phyloP scores from a whole-genome alignment of 2,888 invertebrate genomes.

The Drosophila tripunctata region DNA sequence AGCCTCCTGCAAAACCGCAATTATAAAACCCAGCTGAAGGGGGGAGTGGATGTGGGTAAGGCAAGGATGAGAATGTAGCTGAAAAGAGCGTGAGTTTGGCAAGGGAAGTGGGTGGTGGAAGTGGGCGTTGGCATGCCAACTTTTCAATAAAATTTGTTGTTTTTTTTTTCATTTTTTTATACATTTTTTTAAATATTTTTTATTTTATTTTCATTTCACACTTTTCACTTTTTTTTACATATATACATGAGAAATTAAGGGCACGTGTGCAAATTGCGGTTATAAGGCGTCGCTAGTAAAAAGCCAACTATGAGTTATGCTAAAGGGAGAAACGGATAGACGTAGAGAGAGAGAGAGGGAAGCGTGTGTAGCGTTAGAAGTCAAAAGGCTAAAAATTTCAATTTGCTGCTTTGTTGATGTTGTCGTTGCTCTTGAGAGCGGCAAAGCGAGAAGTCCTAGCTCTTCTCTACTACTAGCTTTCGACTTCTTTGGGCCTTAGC shows the following conservation, averaged over 20 bases:
- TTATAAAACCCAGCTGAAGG: constrained; percentile 64
- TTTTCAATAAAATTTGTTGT: constrained; percentile 55
- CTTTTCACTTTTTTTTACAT: constrained; percentile 43
- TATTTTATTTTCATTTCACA: constrained; percentile 41
- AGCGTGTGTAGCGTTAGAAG: constrained; percentile 31
- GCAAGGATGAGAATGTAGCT: neutral
- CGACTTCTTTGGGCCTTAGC: neutral
- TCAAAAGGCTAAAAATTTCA: constrained; percentile 49
- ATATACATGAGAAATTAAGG: constrained; percentile 55
- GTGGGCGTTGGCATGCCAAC: constrained; percentile 27
- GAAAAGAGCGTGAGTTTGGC: neutral
- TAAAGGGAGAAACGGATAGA: neutral
- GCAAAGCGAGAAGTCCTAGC: neutral
- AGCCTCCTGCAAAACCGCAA: constrained; percentile 71
- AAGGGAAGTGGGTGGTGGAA: too few relatives aligned
- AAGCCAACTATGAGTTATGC: neutral
- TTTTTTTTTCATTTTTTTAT: constrained; percentile 15
- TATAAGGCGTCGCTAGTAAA: constrained; percentile 35
- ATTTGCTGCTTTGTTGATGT: constrained; percentile 59
- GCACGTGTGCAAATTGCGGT: constrained; percentile 69
- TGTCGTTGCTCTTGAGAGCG: constrained; percentile 29
- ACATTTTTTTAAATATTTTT: constrained; percentile 6
- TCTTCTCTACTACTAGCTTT: neutral
- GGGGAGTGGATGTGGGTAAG: neutral
- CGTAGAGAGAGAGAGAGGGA: neutral